Conservation (phyloP, 2,113 vertebrate species). For the Accipiter virgatus region DNA sequence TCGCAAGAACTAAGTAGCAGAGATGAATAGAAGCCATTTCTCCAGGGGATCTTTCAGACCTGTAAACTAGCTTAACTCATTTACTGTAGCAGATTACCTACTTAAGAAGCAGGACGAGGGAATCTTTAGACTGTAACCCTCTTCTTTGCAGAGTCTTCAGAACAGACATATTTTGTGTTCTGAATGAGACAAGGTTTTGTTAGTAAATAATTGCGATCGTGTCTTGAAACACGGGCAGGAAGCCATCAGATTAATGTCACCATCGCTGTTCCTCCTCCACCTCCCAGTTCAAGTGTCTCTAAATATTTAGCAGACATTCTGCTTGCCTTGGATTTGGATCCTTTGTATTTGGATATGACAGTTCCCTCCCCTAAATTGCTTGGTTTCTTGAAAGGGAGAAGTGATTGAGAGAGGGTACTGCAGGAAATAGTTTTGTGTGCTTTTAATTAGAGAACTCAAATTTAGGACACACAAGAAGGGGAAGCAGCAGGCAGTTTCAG, state of each 20-base stretch:
- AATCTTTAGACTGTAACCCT: background rate
- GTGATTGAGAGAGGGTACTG: background rate
- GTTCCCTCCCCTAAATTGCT: background rate
- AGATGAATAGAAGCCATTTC: background rate
- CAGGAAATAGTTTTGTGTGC: background rate
- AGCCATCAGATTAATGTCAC: background rate
- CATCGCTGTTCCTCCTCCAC: background rate
- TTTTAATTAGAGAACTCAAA: background rate
- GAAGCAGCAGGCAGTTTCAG: background rate
- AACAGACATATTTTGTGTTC: background rate
- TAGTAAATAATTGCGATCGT: rapidly evolving
- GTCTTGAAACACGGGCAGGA: background rate
- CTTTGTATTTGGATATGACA: background rate
- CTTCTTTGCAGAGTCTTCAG: background rate
- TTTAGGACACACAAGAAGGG: background rate
- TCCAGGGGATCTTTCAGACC: background rate
- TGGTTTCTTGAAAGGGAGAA: background rate
- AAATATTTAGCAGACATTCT: background rate
- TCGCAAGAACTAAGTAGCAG: background rate
- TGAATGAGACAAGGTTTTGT: background rate
- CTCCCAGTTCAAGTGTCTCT: background rate
- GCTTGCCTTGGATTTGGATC: background rate
- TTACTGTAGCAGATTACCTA: background rate
- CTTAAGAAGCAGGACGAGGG: background rate
- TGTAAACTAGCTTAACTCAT: background rate